Evolutionary conservation across 2,888 invertebrate species (phyloP), one percentile per base, ranked within the genome.

Genomic region (Pomacea canaliculata): DNA sequence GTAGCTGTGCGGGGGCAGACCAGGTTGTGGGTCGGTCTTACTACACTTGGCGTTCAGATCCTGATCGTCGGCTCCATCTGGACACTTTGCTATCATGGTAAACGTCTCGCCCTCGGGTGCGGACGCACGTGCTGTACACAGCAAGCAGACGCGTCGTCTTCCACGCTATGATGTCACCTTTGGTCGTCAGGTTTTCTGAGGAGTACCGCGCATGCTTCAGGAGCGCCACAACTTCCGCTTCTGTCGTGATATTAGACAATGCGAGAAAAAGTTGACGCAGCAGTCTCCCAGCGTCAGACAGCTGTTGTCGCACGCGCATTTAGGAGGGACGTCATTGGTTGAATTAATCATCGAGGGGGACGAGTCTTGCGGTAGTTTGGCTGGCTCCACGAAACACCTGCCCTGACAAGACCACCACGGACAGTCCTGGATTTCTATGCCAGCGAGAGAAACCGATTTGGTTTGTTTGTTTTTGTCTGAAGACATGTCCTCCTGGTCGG

Each of bases 241-340:
- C 73, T 56, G 66, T 46, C 56, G 73, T 73, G 48, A 73, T 48
- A 37, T 73, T 7, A 76, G 76, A 27, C 76, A 76, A 27, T 68
- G 46, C 16, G 71, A 71, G 56, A 69, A 76, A 23, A 72, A 76
- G 51, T 76, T 72, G 27, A 73, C 51, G 48, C 76, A 76, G 63
- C 76, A 76, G 76, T 76, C 76, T 7, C 76, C 72, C 0, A 72
- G 72, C 19, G 27, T 12, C n/a, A 76, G 4, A 23, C 76, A 76
- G 65, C 69, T 76, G 46, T 63, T 68, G 62, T 76, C 76, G 56
- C 76, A 76, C 16, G 63, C 23, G 23, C 76, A 76, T 16, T 19
- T 66, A 16, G 63, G 49, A 19, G 12, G 10, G 2, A 23, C 37
- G 18, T 23, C 51, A 8, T 48, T 37, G 16, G 71, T 71, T 1